Base-by-base conservation (phyloP, 2,888 invertebrate species). In the Hipparchia semele region DNA sequence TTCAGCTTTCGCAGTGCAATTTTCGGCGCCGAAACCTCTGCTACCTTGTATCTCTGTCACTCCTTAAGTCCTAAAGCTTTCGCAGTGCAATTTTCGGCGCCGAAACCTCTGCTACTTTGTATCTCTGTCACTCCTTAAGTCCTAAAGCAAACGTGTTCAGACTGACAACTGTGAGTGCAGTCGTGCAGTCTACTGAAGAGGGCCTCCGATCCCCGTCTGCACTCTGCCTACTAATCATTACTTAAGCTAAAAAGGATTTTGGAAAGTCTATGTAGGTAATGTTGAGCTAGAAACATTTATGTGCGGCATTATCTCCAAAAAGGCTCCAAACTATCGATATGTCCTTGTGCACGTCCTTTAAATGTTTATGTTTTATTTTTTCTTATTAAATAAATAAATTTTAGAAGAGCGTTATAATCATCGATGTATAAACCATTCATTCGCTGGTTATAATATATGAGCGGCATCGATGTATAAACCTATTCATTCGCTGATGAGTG, bases 81-180 rank as follows among this genome's bases (percentile, higher is more conserved):
- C n/a, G n/a, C n/a, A n/a, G n/a, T n/a, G n/a, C n/a, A n/a, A n/a
- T n/a, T n/a, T n/a, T n/a, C n/a, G n/a, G n/a, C 61, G 61, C 13
- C 46, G 7, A 13, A 61, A 46, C 46, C n/a, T 46, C 39, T 39
- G 39, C 4, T 39, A 39, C 39, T 4, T 2, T 4, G 61, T 61
- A 2, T 46, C 61, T 12, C 12, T 61, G 61, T 45, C n/a, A 61
- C 46, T n/a, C 61, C 3, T n/a, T 46, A n/a, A 46, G 61, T n/a
- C 45, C n/a, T 59, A 59, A 33, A 45, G 46, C 61, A 46, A 12
- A 46, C 61, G 45, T 45, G 45, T 45, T 61, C 8, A 61, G n/a
- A 6, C 61, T 61, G 61, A 61, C 61, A 61, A 61, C n/a, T 7
- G 46, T n/a, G 46, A 61, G 61, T 61, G 61, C 61, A 61, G 39